Evolutionary conservation across 2,888 invertebrate genomes (phyloP).

Genomic region (Sarcophaga subvicina): DNA sequence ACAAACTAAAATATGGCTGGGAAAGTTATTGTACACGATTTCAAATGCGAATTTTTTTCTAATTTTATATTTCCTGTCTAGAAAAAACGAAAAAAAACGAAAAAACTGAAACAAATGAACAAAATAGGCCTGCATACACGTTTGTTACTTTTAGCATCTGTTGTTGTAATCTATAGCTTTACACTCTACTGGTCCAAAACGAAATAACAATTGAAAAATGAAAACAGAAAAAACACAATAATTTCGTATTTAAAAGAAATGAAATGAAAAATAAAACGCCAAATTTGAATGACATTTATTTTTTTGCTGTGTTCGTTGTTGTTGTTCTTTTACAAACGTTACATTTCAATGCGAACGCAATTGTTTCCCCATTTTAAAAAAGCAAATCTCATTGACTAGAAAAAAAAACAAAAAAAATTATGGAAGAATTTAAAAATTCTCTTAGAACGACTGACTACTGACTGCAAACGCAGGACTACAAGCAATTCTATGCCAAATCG

Average conservation of each 20-base stretch:
- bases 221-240: constrained; percentile 40
- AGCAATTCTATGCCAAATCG: constrained; percentile 48
- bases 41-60: constrained; percentile 53
- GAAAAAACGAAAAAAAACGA: constrained; percentile 10
- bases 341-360: neutral
- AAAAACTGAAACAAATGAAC: neutral
- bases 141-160: constrained; percentile 53
- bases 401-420: constrained; percentile 17
- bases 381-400: constrained; percentile 53
- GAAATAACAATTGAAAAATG: constrained; percentile 25
- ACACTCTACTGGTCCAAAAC: constrained; percentile 65
- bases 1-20: neutral
- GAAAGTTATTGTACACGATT: constrained; percentile 54
- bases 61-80: constrained; percentile 52
- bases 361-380: constrained; percentile 3
- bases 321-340: neutral
- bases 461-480: neutral
- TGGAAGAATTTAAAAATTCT: constrained; percentile 1
- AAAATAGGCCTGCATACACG: constrained; percentile 24
- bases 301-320: too few relatives aligned
- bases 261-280: constrained; percentile 35
- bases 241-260: constrained; percentile 38
- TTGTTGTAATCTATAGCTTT: constrained; percentile 70
- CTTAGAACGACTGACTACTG: constrained; percentile 3
- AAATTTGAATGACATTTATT: too few relatives aligned